Evolutionary conservation across 2,888 invertebrate genomes (phyloP), one percentile per base, ranked within the genome.

Genomic region (Drosophila melanocephala): DNA sequence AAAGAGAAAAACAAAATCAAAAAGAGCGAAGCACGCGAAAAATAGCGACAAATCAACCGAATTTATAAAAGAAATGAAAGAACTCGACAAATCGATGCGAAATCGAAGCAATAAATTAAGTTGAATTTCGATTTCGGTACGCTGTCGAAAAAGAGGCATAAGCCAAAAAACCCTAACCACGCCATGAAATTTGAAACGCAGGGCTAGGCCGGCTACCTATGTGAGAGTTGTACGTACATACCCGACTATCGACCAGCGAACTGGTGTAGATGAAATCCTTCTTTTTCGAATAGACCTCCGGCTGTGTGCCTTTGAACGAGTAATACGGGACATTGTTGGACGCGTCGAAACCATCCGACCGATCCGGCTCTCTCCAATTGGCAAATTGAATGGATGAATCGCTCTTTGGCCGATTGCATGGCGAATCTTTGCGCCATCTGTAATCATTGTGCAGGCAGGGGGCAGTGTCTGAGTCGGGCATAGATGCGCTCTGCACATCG

Each of bases 281-380:
- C 64, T 86, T 86, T 57, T 87, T 78, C 30, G 93, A 91, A 79
- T 91, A 92, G 52, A 89, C 72, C 63, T 91, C 92, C 44, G 93
- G 93, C 81, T 93, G 89, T 74, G 73, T 77, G 35, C 92, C 92
- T 87, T 93, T 92, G 77, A 79, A 89, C 30, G 92, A 92, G 37
- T 92, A 89, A 5, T 87, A 84, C 77, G 84, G 71, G 3, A 56
- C 64, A 58, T 52, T 66, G 37, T 88, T 9, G 9, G 47, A 16
- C 16, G 26, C 84, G 53, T 81, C 78, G 26, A 53, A 56, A 22
- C 35, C 62, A 60, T 59, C 52, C 66, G 33, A 42, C 26, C 33
- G 68, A 14, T 58, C 26, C 33, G 4, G 39, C 42, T 57, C 37
- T 16, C 12, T 42, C 19, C 60, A 16, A 33, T 16, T 22, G 22